Evolutionary conservation across 2,888 invertebrate genomes (phyloP).

Genomic region (Argyra leucocephala): DNA sequence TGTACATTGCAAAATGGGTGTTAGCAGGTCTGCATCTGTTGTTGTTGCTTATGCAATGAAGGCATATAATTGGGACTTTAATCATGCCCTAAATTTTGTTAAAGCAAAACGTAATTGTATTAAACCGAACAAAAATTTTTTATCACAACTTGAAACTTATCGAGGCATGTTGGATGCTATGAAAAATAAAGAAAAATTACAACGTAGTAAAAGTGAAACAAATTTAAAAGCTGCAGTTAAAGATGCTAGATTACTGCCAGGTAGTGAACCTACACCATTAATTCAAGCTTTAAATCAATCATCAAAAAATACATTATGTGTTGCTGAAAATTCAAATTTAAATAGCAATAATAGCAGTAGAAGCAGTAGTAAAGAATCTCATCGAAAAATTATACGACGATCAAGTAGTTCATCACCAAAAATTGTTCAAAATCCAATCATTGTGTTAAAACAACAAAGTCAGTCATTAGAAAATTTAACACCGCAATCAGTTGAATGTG

Average conservation of each 20-base stretch:
- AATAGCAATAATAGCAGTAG: constrained; percentile 20
- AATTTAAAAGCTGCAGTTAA: constrained; percentile 63
- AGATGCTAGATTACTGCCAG: constrained; percentile 49
- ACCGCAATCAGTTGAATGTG: constrained; percentile 26
- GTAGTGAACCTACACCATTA: constrained; percentile 53
- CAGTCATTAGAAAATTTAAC: constrained; percentile 42
- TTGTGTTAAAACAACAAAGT: constrained; percentile 41
- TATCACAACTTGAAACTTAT: constrained; percentile 89
- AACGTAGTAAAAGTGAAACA: constrained; percentile 87
- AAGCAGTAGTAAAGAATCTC: constrained; percentile 31
- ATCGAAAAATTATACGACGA: constrained; percentile 34
- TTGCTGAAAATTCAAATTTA: constrained; percentile 21
- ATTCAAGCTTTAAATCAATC: constrained; percentile 48
- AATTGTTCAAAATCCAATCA: constrained; percentile 28
- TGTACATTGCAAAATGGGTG: constrained; percentile 99
- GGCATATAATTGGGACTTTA: constrained; percentile 86
- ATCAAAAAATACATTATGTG: constrained; percentile 34
- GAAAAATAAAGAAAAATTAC: constrained; percentile 87
- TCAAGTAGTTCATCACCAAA: constrained; percentile 42
- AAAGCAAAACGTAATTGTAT: constrained; percentile 86
- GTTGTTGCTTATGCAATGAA: constrained; percentile 99
- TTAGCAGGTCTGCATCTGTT: constrained; percentile 94
- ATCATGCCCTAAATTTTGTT: constrained; percentile 79
- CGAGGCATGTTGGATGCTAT: constrained; percentile 93
- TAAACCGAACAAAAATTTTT: constrained; percentile 91